Base-by-base conservation (phyloP, 2,113 vertebrate species). In the Cinclus mexicanus region DNA sequence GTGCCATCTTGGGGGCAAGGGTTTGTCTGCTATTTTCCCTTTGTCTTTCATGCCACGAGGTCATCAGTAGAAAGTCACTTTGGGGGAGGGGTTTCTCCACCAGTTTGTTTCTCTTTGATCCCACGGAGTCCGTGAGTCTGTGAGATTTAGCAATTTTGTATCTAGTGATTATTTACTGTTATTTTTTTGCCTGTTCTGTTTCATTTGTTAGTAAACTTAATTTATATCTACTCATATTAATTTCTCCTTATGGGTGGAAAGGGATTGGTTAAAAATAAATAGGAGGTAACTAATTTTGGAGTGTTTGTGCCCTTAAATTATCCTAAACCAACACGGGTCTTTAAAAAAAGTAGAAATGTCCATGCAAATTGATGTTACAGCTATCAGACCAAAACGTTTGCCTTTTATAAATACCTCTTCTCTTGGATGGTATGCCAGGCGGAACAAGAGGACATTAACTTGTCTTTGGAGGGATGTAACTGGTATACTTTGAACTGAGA, bases 41-140 rank as follows among this genome's bases (percentile, higher is more conserved):
- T 78, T 78, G 47, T 64, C 75, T 64, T 64, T 78, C 29, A 52
- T 52, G 46, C 29, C 37, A 78, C 7, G 2, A n/a, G n/a, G n/a
- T 60, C 6, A 2, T 37, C n/a, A 49, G 42, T 49, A 44, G 44
- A 60, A 60, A 15, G 59, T 8, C 29, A 52, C 52, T 63, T 78
- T 63, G 37, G 24, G 59, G 47, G 29, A 78, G 47, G 13, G 47
- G 31, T n/a, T 64, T 78, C 24, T 64, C 31, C 31, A 53, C 19
- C 31, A 53, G 35, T 79, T 79, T 61, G 21, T 61, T 76, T 79
- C 47, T 64, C 37, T 64, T 42, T 64, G 37, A 53, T 63, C 39
- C 31, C 6, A 6, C 19, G 24, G 47, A 64, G 31, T 42, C 24
- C 0, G n/a, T n/a, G n/a, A n/a, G n/a, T n/a, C n/a, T n/a, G 3